phyloP scores from a whole-genome alignment of 2,113 vertebrate genomes.

The Corythornis madagascariensis region DNA sequence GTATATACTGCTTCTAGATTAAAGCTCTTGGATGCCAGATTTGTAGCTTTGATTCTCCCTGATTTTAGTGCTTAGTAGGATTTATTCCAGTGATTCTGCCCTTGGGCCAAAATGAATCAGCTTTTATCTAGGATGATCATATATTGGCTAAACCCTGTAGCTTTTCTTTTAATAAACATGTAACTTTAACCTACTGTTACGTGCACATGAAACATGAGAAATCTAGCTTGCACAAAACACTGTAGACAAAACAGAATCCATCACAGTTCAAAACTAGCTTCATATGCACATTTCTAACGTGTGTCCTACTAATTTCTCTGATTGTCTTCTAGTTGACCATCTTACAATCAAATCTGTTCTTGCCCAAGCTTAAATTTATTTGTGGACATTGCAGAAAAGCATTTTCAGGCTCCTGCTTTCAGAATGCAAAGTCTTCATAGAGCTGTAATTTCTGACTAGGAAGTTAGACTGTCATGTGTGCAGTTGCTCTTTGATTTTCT shows the following conservation, averaged over 20 bases:
- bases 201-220: conserved; percentile 14
- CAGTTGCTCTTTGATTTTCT: neutral
- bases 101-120: conserved; percentile 68
- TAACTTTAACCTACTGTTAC: conserved; percentile 48
- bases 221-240: neutral
- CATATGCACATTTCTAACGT: neutral
- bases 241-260: conserved; percentile 21
- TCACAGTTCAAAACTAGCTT: conserved; percentile 4
- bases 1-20: conserved; percentile 64
- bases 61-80: conserved; percentile 53
- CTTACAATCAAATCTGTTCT: neutral
- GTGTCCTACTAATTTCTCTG: conserved; percentile 3
- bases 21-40: conserved; percentile 68
- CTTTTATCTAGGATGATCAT: conserved; percentile 45
- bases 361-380: neutral
- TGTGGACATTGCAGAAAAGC: neutral
- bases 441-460: neutral
- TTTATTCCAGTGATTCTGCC: conserved; percentile 64
- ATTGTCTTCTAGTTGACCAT: neutral
- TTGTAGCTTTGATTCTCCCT: conserved; percentile 64
- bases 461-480: neutral
- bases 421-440: neutral
- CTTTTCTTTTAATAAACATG: conserved; percentile 63
- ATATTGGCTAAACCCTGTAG: conserved; percentile 41
- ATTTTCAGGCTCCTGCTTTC: neutral